Evolutionary conservation across 2,797 vertebrate species (phyloP), one percentile per base, ranked within the genome.

Genomic region (Channa striata): DNA sequence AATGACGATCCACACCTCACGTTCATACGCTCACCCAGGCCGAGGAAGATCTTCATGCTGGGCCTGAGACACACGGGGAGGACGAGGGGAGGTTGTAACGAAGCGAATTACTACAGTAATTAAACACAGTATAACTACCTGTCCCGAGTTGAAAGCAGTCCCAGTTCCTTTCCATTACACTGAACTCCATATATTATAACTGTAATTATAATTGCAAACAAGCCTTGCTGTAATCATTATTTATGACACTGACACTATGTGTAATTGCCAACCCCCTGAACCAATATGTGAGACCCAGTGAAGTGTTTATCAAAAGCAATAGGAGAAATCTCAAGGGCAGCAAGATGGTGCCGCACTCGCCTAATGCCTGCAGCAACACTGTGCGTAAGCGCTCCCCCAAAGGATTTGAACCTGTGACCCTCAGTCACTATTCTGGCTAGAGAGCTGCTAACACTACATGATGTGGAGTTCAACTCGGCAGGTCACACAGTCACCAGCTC

Each of bases 161-260:
- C 78, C 69, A 78, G 82, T 86, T 83, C 74, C 81, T 91, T 92
- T 92, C 78, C 83, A 70, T 85, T 84, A 86, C 71, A 71, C 77
- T 78, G 72, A 88, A 85, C 87, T 85, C 85, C 68, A 78, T 88
- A 89, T 81, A 88, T 92, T 89, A 92, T 78, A 86, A 89, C 86
- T 84, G 74, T 85, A 85, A 93, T 91, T 92, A 91, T 81, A 90
- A 86, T 89, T 92, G 88, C 91, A 90, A 92, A 91, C 85, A 87
- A 89, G 81, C 83, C 72, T 52, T 10, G 71, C 84, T 74, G 61
- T 89, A 89, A 91, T 90, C 74, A 84, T 91, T 88, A 83, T 91
- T 92, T 91, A 91, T 87, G 81, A 86, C 78, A 78, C 77, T 77
- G 79, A 84, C 78, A 82, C 69, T 70, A 74, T 80, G 71, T 70